Evolutionary conservation across 2,888 invertebrate species (phyloP), one percentile per base, ranked within the genome.

Genomic region (Scrobipalpa costella): DNA sequence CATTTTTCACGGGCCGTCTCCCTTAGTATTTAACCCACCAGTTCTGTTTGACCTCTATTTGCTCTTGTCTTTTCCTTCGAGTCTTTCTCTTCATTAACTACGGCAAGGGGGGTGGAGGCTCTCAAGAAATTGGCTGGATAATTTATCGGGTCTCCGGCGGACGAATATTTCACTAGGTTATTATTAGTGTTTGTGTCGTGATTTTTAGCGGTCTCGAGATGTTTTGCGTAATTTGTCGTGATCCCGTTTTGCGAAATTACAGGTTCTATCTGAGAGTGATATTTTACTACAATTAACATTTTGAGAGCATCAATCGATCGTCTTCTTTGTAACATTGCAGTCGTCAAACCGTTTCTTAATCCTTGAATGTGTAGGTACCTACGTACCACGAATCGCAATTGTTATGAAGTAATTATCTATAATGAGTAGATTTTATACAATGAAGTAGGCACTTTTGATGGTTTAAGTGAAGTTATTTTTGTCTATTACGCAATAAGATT

Each of bases 151-250:
- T 36, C 68, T 69, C 67, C 66, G 67, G 67, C 69, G 64, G 66
- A 57, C 64, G 66, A 69, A 68, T 71, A 72, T 73, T 72, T 70
- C 73, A 70, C 67, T 67, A 69, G 64, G 69, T 73, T 71, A 70
- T 76, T 74, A 73, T 74, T 75, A 72, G 73, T 63, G 66, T 69
- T 64, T 64, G 64, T 77, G 79, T 78, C 78, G 76, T 80, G 79
- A 79, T 79, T 77, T 78, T 78, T 73, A 70, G 70, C 64, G 66
- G 69, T 64, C 65, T 58, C 73, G 40, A 62, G 66, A 52, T 47
- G 52, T 61, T 66, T 71, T 75, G 69, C 71, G 71, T 70, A 71
- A 72, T 61, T 33, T 62, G 63, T 79, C 80, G 81, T 80, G 80
- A 78, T 77, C 69, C 71, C 66, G 67, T 72, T 73, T 75, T 73